Conservation (phyloP, 2,888 invertebrate genomes). For the Cataglyphis livida region DNA sequence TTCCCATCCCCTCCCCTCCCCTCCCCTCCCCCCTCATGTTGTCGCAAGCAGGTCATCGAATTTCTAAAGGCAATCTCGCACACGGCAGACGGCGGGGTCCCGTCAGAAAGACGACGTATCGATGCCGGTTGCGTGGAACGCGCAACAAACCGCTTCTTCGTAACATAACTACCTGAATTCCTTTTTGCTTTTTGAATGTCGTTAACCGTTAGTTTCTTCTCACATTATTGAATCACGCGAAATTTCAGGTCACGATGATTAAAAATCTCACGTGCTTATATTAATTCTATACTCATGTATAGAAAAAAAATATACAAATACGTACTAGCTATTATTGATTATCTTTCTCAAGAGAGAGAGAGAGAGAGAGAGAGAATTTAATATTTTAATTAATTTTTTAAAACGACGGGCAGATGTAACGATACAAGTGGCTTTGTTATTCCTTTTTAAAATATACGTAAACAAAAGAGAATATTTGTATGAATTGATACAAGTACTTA, state of each 20-base stretch:
- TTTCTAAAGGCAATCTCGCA: slow-evolving; percentile 53
- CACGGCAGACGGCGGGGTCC: slow-evolving; percentile 5
- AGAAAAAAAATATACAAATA: neutral
- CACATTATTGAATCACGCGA: neutral
- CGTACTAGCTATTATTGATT: neutral
- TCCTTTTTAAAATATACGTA: neutral
- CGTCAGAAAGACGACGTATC: slow-evolving; percentile 33
- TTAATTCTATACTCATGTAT: neutral
- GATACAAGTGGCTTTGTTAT: neutral
- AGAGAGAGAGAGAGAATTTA: neutral
- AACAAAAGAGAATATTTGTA: neutral
- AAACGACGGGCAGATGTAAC: neutral
- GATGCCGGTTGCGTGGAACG: slow-evolving; percentile 6
- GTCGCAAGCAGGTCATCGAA: slow-evolving; percentile 54
- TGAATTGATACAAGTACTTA: neutral
- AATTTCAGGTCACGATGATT: neutral
- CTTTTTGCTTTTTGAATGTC: neutral
- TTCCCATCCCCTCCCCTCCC: neutral
- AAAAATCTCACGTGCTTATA: neutral
- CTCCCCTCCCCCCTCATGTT: neutral
- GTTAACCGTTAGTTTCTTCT: slow-evolving; percentile 28
- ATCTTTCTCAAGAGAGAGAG: neutral
- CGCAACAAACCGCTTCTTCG: slow-evolving; percentile 22
- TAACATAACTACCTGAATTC: slow-evolving; percentile 5
- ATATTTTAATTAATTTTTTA: neutral